Evolutionary conservation across 2,888 invertebrate species (phyloP).

Genomic region (Watsonalla binaria): DNA sequence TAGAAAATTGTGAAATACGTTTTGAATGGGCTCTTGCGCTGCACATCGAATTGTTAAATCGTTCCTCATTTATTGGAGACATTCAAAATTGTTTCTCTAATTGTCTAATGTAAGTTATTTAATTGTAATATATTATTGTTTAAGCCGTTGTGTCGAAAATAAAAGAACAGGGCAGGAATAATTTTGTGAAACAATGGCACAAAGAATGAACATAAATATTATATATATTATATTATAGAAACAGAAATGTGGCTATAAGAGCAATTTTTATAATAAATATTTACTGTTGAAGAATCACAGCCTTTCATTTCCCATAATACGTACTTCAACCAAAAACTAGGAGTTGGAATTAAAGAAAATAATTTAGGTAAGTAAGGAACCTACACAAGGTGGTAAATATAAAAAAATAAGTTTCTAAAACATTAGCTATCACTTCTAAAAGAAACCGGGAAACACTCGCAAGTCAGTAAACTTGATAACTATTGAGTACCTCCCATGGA

Average conservation of each 20-base stretch:
- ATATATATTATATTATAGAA: constrained; percentile 78
- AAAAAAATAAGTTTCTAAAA: no score
- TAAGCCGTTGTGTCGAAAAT: constrained; percentile 77
- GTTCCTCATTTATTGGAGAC: constrained; percentile 63
- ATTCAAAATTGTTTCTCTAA: constrained; percentile 63
- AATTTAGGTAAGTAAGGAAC: no score
- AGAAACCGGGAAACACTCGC: no score
- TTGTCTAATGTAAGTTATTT: constrained; percentile 70
- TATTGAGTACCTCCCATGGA: no score
- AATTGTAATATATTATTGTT: constrained; percentile 77
- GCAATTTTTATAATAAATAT: constrained; percentile 80
- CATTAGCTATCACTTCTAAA: no score
- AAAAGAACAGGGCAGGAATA: constrained; percentile 79
- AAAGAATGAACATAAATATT: constrained; percentile 78
- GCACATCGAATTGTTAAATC: constrained; percentile 76
- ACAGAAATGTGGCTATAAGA: constrained; percentile 79
- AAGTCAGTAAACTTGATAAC: no score
- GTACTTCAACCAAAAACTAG: not conserved
- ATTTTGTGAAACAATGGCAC: constrained; percentile 79
- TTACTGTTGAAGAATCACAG: constrained; percentile 74
- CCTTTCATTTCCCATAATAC: constrained; percentile 47
- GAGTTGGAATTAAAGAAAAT: no score
- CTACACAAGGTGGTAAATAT: no score
- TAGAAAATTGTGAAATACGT: constrained; percentile 60
- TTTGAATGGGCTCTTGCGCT: constrained; percentile 55